Conservation (phyloP, 2,113 vertebrate species). For the Prinia subflava region DNA sequence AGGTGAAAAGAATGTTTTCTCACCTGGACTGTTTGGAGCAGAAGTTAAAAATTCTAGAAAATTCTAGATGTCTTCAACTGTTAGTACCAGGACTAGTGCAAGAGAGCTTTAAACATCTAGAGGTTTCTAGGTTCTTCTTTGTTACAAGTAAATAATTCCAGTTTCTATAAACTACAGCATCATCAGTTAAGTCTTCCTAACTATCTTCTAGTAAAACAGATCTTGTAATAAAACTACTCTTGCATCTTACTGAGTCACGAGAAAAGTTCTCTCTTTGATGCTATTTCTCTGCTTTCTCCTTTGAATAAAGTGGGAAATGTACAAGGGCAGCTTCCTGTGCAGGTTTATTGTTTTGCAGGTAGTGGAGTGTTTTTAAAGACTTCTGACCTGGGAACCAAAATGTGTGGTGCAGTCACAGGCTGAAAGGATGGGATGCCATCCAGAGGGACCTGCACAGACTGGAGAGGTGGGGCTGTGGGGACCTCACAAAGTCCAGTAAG, state of each 20-base stretch:
- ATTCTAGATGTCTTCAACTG: not conserved
- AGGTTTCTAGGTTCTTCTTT: not conserved
- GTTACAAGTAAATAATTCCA: not conserved
- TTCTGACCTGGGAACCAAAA: not conserved
- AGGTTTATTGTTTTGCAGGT: not conserved
- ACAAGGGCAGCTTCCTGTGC: not conserved
- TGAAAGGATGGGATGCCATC: not conserved
- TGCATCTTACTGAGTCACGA: not conserved
- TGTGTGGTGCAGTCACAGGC: not conserved
- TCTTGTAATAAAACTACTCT: not conserved
- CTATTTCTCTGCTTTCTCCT: not conserved
- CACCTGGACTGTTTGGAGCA: not conserved
- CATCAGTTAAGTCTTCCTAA: not conserved
- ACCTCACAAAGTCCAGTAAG: not conserved
- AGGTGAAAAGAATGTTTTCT: not conserved
- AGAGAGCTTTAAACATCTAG: not conserved
- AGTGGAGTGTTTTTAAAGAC: constrained; percentile 1
- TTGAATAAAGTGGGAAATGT: not conserved
- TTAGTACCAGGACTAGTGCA: not conserved
- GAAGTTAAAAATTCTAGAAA: not conserved
- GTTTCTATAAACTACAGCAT: not conserved
- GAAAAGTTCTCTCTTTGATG: not conserved
- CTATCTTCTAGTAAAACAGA: not conserved
- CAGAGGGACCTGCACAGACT: not conserved
- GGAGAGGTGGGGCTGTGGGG: not conserved